These are phyloP conservation scores for Drosophila leonis DNA, from an alignment of 2,888 invertebrate species.

Conservation along the genomic window DNA sequence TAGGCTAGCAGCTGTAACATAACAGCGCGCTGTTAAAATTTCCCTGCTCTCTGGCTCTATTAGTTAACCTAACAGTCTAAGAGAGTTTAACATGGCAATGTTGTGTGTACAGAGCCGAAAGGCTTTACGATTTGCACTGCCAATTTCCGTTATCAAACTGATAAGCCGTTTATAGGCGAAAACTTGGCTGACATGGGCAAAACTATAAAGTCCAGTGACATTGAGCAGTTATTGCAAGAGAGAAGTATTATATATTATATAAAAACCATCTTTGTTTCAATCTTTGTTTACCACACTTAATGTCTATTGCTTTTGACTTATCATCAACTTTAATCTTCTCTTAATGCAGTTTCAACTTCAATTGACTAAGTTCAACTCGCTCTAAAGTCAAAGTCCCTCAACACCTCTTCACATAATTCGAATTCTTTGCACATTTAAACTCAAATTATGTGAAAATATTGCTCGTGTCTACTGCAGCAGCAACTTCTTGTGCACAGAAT, in stretches of 20 bases:
- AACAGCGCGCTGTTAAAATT: constrained; percentile 51
- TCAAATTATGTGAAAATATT: neutral
- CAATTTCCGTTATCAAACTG: constrained; percentile 45
- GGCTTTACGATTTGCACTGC: neutral
- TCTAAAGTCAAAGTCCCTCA: neutral
- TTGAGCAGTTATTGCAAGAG: no score
- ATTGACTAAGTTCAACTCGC: neutral
- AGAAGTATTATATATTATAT: no score
- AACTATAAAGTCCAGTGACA: no score
- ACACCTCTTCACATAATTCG: neutral
- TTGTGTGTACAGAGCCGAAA: neutral
- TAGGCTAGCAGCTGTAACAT: neutral
- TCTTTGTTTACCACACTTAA: no score
- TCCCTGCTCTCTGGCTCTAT: constrained; percentile 33
- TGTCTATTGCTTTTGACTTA: no score
- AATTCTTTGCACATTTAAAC: neutral
- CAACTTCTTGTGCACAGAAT: neutral
- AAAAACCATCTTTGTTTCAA: no score
- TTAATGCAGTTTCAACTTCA: no score
- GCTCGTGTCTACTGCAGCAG: neutral
- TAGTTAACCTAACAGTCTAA: constrained; percentile 52
- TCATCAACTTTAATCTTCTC: no score
- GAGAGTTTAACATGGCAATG: constrained; percentile 43
- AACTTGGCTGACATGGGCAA: no score
- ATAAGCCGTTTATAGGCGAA: constrained; percentile 35